Evolutionary conservation across 2,113 vertebrate species (phyloP).

Genomic region (Equus przewalskii): DNA sequence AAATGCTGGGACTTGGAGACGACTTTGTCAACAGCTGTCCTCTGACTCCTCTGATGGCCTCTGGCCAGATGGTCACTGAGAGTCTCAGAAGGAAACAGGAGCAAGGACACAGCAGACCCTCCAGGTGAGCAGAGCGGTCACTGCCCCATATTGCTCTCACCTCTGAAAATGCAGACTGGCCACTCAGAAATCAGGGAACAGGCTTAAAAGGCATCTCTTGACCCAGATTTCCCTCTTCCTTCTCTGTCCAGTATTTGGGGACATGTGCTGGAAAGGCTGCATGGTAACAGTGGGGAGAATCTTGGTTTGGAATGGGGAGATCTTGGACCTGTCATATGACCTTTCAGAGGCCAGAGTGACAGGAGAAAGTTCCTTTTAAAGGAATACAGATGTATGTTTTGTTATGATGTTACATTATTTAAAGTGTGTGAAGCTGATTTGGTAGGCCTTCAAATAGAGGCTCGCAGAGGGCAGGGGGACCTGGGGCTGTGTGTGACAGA

Average conservation of each 20-base stretch:
- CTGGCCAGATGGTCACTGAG: background rate
- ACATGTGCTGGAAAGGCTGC: background rate
- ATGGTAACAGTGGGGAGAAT: background rate
- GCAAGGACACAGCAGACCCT: background rate
- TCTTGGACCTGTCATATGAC: background rate
- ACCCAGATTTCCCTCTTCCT: background rate
- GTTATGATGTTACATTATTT: background rate
- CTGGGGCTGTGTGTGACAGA: background rate
- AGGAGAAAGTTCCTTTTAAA: background rate
- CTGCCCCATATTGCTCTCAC: fast-evolving
- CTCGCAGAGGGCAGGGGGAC: background rate
- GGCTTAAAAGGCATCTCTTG: background rate
- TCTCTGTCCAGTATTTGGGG: background rate
- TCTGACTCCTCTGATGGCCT: background rate
- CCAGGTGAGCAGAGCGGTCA: background rate
- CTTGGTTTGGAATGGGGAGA: background rate
- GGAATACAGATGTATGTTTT: background rate
- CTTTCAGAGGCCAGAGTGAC: background rate
- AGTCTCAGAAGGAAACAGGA: background rate
- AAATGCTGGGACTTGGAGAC: background rate
- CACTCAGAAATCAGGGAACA: background rate
- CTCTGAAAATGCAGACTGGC: background rate
- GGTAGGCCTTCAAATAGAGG: background rate
- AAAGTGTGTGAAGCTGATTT: background rate
- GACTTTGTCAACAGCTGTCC: background rate